These are phyloP conservation scores for Dysdera silvatica DNA, from an alignment of 1,140 invertebrate species.

Conservation along the genomic window DNA sequence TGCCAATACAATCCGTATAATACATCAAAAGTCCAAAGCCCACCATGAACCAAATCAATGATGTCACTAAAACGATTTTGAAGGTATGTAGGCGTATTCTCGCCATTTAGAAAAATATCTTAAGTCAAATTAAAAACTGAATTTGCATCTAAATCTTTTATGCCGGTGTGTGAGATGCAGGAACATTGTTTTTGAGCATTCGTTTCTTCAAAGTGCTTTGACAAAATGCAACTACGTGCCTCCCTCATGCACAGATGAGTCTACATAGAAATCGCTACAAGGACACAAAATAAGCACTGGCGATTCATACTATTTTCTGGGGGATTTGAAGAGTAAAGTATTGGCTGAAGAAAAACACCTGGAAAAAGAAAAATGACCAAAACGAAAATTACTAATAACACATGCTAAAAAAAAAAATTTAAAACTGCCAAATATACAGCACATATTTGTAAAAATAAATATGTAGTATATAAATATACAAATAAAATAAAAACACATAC, in stretches of 20 bases:
- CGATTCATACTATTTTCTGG: too few species aligned
- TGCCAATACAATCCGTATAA: constrained; percentile 68
- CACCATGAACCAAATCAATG: constrained; percentile 88
- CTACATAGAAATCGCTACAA: background rate
- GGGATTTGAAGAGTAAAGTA: too few species aligned
- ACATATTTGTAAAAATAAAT: too few species aligned
- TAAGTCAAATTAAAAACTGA: background rate
- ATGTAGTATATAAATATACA: too few species aligned
- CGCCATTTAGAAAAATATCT: background rate
- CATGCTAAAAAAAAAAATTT: too few species aligned
- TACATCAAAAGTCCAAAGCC: constrained; percentile 85
- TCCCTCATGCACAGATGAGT: background rate
- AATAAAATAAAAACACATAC: too few species aligned
- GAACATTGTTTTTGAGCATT: background rate
- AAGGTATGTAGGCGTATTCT: constrained; percentile 77
- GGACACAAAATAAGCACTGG: background rate
- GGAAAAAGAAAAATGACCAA: too few species aligned
- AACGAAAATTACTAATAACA: too few species aligned
- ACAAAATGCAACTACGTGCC: background rate
- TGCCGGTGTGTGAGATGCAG: background rate
- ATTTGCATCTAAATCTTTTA: background rate
- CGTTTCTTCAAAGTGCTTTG: background rate
- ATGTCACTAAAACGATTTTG: constrained; percentile 86
- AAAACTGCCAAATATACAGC: too few species aligned
- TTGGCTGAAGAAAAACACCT: too few species aligned